Evolutionary conservation across 23 tunicate genomes (phyloP).

Genomic region (Styela clava): DNA sequence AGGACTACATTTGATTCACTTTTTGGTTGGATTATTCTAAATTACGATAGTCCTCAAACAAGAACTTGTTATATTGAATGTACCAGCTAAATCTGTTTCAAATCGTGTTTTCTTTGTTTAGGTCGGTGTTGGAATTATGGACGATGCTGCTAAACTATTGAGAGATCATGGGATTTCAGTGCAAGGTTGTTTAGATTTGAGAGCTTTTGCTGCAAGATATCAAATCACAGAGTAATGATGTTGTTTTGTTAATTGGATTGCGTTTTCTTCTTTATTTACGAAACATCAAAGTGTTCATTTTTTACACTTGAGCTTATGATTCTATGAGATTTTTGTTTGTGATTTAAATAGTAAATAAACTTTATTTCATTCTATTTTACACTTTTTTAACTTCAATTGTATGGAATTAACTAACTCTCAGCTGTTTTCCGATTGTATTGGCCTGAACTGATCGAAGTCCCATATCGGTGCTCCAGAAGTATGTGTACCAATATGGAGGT

Average conservation of each 20-base stretch:
- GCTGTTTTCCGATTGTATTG: background rate
- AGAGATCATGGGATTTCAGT: conserved; percentile 50
- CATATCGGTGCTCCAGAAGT: too few relatives aligned
- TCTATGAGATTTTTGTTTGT: too few relatives aligned
- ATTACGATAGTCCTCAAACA: too few relatives aligned
- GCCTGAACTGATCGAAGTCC: background rate
- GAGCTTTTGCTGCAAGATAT: conserved; percentile 44
- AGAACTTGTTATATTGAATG: too few relatives aligned
- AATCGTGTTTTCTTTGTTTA: conserved; percentile 8
- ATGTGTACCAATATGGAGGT: too few relatives aligned
- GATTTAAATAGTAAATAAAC: too few relatives aligned
- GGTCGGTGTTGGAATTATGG: conserved; percentile 85
- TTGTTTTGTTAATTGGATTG: background rate
- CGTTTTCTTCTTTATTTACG: background rate
- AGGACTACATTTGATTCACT: too few relatives aligned
- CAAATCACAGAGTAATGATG: conserved; percentile 27
- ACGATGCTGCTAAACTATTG: conserved; percentile 67
- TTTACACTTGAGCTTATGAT: background rate
- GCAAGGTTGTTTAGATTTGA: conserved; percentile 77
- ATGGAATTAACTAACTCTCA: too few relatives aligned
- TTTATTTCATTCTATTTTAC: too few relatives aligned
- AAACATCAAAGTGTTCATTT: background rate
- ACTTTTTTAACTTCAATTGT: too few relatives aligned
- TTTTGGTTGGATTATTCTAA: too few relatives aligned
- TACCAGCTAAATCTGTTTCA: too few relatives aligned